A percentile compares a stretch with the other conserved stretches of the same genome.
phyloP scores from a whole-genome alignment of 2,797 vertebrate genomes.

The Tauraco hartlaubi region DNA sequence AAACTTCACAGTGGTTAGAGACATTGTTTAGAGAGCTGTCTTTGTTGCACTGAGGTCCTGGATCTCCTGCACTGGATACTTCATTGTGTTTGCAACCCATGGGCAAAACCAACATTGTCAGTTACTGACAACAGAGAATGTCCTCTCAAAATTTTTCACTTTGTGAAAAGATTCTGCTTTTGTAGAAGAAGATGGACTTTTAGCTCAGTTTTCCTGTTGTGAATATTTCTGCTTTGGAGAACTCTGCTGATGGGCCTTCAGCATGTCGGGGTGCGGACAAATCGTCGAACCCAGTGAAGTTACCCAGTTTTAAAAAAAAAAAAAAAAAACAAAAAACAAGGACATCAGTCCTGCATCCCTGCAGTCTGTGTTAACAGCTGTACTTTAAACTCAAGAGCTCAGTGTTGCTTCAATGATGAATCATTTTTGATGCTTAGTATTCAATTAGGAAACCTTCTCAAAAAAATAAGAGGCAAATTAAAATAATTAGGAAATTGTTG shows the following conservation, averaged over 20 bases:
- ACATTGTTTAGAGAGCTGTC: background rate
- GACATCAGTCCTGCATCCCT: background rate
- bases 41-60: background rate
- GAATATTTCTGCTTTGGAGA: background rate
- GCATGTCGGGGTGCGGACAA: background rate
- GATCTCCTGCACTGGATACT: background rate
- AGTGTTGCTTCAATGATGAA: background rate
- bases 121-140: background rate
- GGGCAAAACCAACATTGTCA: background rate
- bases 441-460: conserved; percentile 13
- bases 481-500: conserved; percentile 20
- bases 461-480: conserved; percentile 21
- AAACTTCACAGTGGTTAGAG: background rate
- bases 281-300: background rate
- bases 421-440: conserved; percentile 4
- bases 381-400: conserved; percentile 11
- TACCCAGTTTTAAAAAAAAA: background rate
- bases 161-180: background rate
- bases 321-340: background rate
- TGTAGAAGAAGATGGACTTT: background rate
- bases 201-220: background rate
- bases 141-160: background rate
- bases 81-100: background rate
- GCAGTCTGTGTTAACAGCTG: background rate
- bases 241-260: background rate